Evolutionary conservation across 2,797 vertebrate species (phyloP).

Genomic region (Ibycter americanus): DNA sequence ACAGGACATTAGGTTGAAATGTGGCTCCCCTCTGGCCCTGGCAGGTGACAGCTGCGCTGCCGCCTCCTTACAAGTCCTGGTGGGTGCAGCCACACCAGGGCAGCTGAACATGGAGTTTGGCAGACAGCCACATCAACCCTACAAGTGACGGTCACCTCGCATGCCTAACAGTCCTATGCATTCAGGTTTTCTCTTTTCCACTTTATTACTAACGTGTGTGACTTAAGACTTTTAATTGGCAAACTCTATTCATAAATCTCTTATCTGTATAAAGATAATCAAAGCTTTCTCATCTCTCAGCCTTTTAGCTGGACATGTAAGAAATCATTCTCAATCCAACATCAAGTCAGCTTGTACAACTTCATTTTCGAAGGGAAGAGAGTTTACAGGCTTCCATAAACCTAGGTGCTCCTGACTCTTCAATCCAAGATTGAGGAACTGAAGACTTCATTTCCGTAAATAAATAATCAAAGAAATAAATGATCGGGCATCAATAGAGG

Average conservation of each 20-base stretch:
- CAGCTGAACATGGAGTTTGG: neutral
- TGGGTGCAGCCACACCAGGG: neutral
- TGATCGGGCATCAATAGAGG: neutral
- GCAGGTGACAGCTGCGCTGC: neutral
- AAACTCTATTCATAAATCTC: neutral
- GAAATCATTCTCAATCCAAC: neutral
- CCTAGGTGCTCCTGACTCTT: neutral
- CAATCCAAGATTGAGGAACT: neutral
- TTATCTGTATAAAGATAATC: neutral
- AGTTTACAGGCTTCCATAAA: neutral
- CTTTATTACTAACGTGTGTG: neutral
- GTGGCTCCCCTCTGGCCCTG: neutral
- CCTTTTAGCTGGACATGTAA: neutral
- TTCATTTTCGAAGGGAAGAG: neutral
- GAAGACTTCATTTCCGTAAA: neutral
- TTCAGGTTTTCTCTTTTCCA: neutral
- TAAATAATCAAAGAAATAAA: neutral
- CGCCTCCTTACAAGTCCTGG: fast-evolving
- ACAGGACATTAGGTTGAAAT: neutral
- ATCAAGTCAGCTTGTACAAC: neutral
- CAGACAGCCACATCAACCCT: neutral
- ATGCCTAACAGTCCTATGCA: neutral
- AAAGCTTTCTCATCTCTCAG: neutral
- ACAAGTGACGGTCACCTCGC: neutral
- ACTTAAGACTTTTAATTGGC: neutral